Conservation (phyloP, 2,888 invertebrate genomes). For the Taenaris catops region DNA sequence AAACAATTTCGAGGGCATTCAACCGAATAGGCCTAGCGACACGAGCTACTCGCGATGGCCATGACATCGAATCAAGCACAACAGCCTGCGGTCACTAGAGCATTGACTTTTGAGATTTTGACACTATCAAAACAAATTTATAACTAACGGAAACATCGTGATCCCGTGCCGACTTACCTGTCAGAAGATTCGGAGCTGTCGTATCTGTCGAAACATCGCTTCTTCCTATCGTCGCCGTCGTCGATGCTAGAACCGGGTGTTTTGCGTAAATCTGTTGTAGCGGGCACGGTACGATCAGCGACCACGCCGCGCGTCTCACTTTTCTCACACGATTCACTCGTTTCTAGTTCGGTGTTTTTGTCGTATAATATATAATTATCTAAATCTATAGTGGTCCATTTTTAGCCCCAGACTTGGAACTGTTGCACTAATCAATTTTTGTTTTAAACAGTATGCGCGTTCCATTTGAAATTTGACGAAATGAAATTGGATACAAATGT, state of each 20-base stretch:
- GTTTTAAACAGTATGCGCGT: slow-evolving; percentile 89
- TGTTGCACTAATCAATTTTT: not conserved
- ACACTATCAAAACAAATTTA: slow-evolving; percentile 42
- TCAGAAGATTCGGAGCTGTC: slow-evolving; percentile 96
- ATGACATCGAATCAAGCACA: slow-evolving; percentile 69
- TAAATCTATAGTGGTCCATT: too few species aligned
- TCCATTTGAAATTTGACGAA: slow-evolving; percentile 98
- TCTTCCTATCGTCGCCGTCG: slow-evolving; percentile 84
- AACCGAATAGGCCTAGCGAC: slow-evolving; percentile 52
- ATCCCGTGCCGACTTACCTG: slow-evolving; percentile 82
- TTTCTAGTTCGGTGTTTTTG: slow-evolving; percentile 68
- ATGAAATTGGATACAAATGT: slow-evolving; percentile 97
- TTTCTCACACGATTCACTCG: slow-evolving; percentile 76
- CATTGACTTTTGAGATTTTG: slow-evolving; percentile 67
- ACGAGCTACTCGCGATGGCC: slow-evolving; percentile 58
- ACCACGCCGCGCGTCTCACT: slow-evolving; percentile 75
- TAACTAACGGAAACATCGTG: slow-evolving; percentile 14
- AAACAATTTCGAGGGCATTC: slow-evolving; percentile 58
- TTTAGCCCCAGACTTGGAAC: too few species aligned
- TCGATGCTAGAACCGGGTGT: slow-evolving; percentile 47
- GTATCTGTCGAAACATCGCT: slow-evolving; percentile 94
- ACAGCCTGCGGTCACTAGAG: slow-evolving; percentile 75
- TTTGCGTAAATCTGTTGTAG: slow-evolving; percentile 56
- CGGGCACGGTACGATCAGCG: slow-evolving; percentile 48
- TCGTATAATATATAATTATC: too few species aligned